phyloP scores from a whole-genome alignment of 1,140 invertebrate genomes.

The Drosophila kikkawai region DNA sequence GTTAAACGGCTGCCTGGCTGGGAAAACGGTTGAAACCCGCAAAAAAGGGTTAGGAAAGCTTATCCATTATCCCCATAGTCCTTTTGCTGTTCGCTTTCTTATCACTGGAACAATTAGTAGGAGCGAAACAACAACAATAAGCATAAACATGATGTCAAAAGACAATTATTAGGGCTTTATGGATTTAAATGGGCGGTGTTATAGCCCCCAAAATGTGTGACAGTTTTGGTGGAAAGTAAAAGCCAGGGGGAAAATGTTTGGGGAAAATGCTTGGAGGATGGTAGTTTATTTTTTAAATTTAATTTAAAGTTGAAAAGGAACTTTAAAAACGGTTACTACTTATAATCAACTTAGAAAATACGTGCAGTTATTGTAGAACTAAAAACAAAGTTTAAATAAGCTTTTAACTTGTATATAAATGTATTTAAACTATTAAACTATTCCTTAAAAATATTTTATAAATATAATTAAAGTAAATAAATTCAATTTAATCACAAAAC shows the following conservation, averaged over 20 bases:
- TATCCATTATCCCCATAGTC: neutral
- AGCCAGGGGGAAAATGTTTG: neutral
- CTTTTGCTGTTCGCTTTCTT: slow-evolving; percentile 17
- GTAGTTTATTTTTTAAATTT: no score
- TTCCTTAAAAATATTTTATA: no score
- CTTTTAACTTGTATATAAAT: neutral
- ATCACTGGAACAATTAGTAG: slow-evolving; percentile 73
- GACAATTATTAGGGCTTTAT: slow-evolving; percentile 78
- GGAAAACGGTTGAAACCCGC: slow-evolving; percentile 34
- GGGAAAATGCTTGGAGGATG: no score
- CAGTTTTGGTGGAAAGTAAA: neutral
- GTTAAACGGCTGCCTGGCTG: slow-evolving; percentile 50
- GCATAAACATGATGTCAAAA: slow-evolving; percentile 76
- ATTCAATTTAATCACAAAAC: neutral
- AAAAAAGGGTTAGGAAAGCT: slow-evolving; percentile 51
- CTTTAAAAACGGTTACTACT: neutral
- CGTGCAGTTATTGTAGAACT: no score
- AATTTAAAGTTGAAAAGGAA: neutral
- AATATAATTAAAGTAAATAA: neutral
- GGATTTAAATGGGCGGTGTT: slow-evolving; percentile 41
- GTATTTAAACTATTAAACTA: neutral
- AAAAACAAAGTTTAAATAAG: no score
- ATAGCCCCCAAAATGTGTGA: slow-evolving; percentile 1
- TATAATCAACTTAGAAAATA: neutral
- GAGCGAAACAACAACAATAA: slow-evolving; percentile 63